phyloP scores from a whole-genome alignment of 2,888 invertebrate species.

The Pedicia rivosa region DNA sequence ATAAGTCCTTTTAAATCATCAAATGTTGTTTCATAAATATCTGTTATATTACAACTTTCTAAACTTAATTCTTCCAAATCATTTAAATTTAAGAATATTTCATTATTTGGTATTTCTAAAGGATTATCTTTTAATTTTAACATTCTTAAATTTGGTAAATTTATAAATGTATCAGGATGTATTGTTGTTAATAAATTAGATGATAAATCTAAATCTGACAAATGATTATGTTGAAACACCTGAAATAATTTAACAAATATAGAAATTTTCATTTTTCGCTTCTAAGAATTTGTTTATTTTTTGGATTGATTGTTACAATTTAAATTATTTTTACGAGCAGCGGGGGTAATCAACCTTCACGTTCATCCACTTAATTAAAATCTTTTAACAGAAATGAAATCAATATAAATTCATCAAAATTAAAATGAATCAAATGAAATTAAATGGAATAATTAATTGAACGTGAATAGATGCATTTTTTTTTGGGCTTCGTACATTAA shows the following conservation, averaged over 20 bases:
- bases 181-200: constrained; percentile 25
- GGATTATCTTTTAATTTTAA: constrained; percentile 29
- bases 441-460: too few species aligned
- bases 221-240: constrained; percentile 22
- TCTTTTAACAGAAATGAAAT: too few species aligned
- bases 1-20: constrained; percentile 22
- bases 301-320: too few species aligned
- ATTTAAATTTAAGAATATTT: constrained; percentile 24
- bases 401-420: too few species aligned
- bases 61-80: constrained; percentile 23
- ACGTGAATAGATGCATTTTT: too few species aligned
- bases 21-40: constrained; percentile 26
- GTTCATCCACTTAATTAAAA: too few species aligned
- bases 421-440: too few species aligned
- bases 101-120: constrained; percentile 20
- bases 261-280: neutral
- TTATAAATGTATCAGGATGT: constrained; percentile 23
- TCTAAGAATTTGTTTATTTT: too few species aligned
- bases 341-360: too few species aligned
- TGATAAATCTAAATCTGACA: constrained; percentile 25
- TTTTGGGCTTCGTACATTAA: too few species aligned
- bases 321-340: too few species aligned
- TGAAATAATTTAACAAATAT: constrained; percentile 14
- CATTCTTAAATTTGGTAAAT: constrained; percentile 20
- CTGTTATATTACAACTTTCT: constrained; percentile 25